These are phyloP conservation scores for Hedya salicella DNA, from an alignment of 2,888 invertebrate genomes.

Conservation along the genomic window DNA sequence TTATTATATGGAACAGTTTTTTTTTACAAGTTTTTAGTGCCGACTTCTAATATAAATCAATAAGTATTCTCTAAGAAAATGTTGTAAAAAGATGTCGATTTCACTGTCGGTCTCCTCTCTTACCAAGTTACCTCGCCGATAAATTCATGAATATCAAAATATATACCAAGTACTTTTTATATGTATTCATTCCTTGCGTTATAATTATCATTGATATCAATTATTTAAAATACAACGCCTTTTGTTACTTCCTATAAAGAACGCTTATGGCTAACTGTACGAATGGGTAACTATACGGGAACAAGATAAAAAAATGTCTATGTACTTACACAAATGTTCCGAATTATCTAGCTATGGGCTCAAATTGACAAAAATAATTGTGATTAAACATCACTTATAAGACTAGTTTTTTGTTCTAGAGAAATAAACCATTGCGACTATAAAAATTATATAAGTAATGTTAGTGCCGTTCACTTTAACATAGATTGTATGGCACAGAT, in stretches of 20 bases:
- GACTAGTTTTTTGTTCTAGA: conserved; percentile 68
- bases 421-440: conserved; percentile 54
- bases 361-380: conserved; percentile 41
- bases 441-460: conserved; percentile 50
- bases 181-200: conserved; percentile 54
- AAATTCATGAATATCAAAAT: conserved; percentile 82
- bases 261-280: conserved; percentile 65
- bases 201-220: conserved; percentile 64
- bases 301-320: conserved; percentile 25
- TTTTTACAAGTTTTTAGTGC: conserved; percentile 73
- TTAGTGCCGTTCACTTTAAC: conserved; percentile 57
- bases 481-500: conserved; percentile 65
- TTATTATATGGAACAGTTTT: conserved; percentile 60
- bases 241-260: conserved; percentile 54
- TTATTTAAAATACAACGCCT: conserved; percentile 67
- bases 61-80: conserved; percentile 36
- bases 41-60: conserved; percentile 65
- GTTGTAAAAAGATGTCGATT: conserved; percentile 55
- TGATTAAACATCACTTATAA: conserved; percentile 52
- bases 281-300: conserved; percentile 54
- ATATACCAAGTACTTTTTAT: conserved; percentile 75
- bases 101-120: conserved; percentile 59
- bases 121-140: conserved; percentile 65
- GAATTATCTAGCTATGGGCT: conserved; percentile 21
- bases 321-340: conserved; percentile 24